Evolutionary conservation across 1,140 invertebrate species (phyloP).

Genomic region (Drosophila pseudoananassae): DNA sequence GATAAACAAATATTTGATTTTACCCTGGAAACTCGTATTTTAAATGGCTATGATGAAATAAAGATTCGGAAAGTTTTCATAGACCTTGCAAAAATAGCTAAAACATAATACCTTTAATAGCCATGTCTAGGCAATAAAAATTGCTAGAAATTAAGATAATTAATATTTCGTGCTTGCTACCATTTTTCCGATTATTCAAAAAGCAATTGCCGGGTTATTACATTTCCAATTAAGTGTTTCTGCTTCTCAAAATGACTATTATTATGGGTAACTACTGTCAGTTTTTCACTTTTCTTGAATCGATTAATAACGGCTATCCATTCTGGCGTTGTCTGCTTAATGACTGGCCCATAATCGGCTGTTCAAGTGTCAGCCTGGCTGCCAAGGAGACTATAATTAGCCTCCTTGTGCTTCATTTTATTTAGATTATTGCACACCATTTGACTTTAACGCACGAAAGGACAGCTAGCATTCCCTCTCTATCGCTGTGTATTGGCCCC

Average conservation of each 20-base stretch:
- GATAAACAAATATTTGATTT: slow-evolving; percentile 39
- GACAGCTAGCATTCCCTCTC: slow-evolving; percentile 38
- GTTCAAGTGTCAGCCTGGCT: slow-evolving; percentile 23
- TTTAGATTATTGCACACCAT: slow-evolving; percentile 69
- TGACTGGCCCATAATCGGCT: slow-evolving; percentile 23
- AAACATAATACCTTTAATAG: no score
- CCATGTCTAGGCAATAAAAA: neutral
- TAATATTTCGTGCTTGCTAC: neutral
- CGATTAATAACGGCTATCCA: slow-evolving; percentile 37
- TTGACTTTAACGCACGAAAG: slow-evolving; percentile 49
- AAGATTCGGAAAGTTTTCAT: no score
- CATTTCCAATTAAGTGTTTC: neutral
- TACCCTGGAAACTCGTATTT: slow-evolving; percentile 15
- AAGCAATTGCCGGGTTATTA: neutral
- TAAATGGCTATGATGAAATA: slow-evolving; percentile 1
- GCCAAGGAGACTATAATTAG: slow-evolving; percentile 37
- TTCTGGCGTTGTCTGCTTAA: slow-evolving; percentile 35
- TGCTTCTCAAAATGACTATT: neutral
- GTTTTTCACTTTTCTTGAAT: neutral
- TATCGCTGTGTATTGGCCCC: slow-evolving; percentile 11
- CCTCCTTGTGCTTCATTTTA: slow-evolving; percentile 36
- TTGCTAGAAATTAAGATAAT: neutral
- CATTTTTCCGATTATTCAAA: neutral
- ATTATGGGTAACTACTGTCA: slow-evolving; percentile 4
- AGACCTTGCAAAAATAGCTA: no score